These are phyloP conservation scores for Dorcus hopei DNA, from an alignment of 2,888 invertebrate genomes.

Conservation along the genomic window DNA sequence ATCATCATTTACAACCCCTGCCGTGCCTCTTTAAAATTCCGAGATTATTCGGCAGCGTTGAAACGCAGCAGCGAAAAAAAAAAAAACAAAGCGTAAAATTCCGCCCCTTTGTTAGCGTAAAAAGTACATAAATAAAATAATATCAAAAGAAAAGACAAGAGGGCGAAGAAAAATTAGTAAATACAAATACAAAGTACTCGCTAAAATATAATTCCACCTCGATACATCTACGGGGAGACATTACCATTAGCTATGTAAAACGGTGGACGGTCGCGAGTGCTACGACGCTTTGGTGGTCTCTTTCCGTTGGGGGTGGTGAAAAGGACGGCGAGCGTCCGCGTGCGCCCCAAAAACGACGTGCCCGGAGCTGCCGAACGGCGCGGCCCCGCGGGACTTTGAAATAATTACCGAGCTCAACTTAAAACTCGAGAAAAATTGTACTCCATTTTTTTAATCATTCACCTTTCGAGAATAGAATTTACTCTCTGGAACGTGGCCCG, in stretches of 20 bases:
- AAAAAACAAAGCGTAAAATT: not conserved
- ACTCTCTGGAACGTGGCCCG: not conserved
- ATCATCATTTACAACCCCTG: too few species aligned
- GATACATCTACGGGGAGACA: constrained; percentile 41
- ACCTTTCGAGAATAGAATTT: constrained; percentile 39
- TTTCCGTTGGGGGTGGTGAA: constrained; percentile 7
- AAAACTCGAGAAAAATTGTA: constrained; percentile 49
- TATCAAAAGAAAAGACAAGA: constrained; percentile 10
- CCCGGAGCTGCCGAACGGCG: constrained; percentile 34
- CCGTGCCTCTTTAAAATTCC: too few species aligned
- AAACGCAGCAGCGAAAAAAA: not conserved
- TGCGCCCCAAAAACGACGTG: constrained; percentile 17
- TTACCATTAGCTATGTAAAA: constrained; percentile 43
- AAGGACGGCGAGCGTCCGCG: constrained; percentile 20
- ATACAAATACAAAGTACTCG: constrained; percentile 42
- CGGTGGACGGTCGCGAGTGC: constrained; percentile 7
- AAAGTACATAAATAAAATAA: constrained; percentile 10
- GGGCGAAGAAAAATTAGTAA: constrained; percentile 40
- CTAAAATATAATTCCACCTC: constrained; percentile 42
- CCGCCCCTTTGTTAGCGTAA: not conserved
- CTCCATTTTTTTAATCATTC: constrained; percentile 50
- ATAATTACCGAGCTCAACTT: constrained; percentile 48
- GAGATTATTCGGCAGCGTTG: not conserved
- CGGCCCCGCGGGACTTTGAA: constrained; percentile 42
- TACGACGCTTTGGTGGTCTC: not conserved